These are phyloP conservation scores for Pollimyrus isidori DNA, from an alignment of 2,113 vertebrate species.

Conservation along the genomic window DNA sequence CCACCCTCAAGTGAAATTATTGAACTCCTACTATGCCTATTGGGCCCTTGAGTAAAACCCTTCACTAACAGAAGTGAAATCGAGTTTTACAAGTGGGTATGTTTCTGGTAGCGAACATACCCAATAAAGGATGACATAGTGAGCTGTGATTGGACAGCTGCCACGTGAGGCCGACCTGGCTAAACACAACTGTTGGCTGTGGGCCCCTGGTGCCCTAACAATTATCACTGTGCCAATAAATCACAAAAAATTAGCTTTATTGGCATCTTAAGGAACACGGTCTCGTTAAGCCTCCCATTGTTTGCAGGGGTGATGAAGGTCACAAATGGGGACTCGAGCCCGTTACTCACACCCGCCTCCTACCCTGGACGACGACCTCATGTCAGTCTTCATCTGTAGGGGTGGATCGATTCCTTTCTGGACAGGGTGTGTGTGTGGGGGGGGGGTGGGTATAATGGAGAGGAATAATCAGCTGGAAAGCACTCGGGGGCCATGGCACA, in stretches of 20 bases:
- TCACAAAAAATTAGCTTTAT: neutral
- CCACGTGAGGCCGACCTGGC: neutral
- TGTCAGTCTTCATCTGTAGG: no score
- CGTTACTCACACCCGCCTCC: neutral
- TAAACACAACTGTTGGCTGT: neutral
- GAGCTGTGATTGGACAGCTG: neutral
- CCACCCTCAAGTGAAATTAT: neutral
- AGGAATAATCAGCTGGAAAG: slow-evolving; percentile 4
- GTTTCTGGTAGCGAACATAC: neutral
- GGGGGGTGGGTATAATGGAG: neutral
- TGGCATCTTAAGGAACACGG: neutral
- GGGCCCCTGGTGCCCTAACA: neutral
- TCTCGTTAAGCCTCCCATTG: neutral
- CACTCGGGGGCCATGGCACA: neutral
- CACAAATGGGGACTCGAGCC: neutral
- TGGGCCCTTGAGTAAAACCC: neutral
- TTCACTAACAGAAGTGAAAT: neutral
- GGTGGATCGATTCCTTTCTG: neutral
- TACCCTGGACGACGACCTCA: neutral
- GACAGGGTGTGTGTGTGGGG: no score
- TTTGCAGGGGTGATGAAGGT: neutral
- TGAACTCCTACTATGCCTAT: neutral
- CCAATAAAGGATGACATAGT: neutral
- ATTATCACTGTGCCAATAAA: neutral
- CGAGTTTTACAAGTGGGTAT: neutral